Base-by-base conservation (phyloP, 2,113 vertebrate species). In the Pedetes capensis region DNA sequence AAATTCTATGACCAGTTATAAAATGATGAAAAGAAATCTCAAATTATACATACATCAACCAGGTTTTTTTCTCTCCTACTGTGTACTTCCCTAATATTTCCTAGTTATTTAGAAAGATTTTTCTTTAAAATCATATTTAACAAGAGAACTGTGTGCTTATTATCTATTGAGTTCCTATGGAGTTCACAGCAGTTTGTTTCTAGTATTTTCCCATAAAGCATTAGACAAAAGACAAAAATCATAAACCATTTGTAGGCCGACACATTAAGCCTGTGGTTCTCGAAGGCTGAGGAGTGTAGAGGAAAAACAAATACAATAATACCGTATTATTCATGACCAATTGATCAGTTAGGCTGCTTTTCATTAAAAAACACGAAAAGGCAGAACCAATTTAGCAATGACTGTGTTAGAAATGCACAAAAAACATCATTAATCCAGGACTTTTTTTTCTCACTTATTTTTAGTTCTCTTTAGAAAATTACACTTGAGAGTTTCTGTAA, bases 391-490 rank as follows among this genome's bases (percentile, higher is more conserved):
- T 82, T 97, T 91, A 93, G 79, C 71, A 76, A 53, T 20, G 87
- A 75, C 69, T 59, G 29, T 69, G 53, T 88, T 91, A 7, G 79
- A 71, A 96, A 91, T 23, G 71, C 68, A 57, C 39, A 82, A 91
- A 90, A 79, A 93, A 91, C 69, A 63, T 93, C 88, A 92, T 92
- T 96, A 91, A 94, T 68, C 47, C 72, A 25, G 81, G 16, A 16
- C n/a, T 85, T 78, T 16, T 68, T 89, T 39, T 22, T 29, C 71
- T 72, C 68, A 80, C 82, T 94, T 94, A 95, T 94, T 96, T 96
- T 93, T 94, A 57, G 72, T 95, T 94, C 91, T 89, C 57, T 94
- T 95, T 76, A 97, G 95, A 89, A 96, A 97, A 96, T 89, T 71
- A 84, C 27, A 71, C 94, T 94, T 75, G 93, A 91, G 93, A 91